Conservation (phyloP, 2,113 vertebrate species). For the Myanophis thanlyinensis region DNA sequence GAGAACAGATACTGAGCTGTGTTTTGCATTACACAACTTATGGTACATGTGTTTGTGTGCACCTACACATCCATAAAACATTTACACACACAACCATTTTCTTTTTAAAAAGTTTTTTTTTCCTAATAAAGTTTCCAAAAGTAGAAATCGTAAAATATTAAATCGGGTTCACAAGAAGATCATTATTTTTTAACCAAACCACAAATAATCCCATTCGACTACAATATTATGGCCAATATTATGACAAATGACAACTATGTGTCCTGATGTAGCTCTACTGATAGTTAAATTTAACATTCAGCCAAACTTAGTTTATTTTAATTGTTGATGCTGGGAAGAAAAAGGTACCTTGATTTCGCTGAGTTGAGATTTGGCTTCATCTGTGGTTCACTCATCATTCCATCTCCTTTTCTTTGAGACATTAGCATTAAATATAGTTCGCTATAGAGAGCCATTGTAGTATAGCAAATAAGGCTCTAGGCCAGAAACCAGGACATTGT, state of each 20-base stretch:
- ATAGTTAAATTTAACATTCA: not conserved
- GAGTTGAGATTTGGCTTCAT: too few relatives aligned
- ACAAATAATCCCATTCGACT: conserved; percentile 31
- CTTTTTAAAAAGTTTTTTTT: not conserved
- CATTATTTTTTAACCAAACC: conserved; percentile 7
- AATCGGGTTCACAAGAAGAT: not conserved
- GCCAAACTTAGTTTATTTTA: not conserved
- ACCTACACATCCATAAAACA: not conserved
- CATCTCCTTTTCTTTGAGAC: too few relatives aligned
- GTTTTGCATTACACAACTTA: not conserved
- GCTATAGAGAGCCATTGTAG: too few relatives aligned
- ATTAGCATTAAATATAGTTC: too few relatives aligned
- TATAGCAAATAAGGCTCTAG: too few relatives aligned
- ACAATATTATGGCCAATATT: not conserved
- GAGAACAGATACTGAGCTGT: not conserved
- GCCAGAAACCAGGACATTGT: too few relatives aligned
- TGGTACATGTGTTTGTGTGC: not conserved
- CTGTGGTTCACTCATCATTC: too few relatives aligned
- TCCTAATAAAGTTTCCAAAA: not conserved
- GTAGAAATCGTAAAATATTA: not conserved
- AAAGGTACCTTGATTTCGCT: not conserved
- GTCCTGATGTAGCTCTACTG: not conserved
- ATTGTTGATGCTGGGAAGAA: not conserved
- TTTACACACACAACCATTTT: not conserved
- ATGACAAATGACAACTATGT: not conserved